Percentiles rank a stretch among this genome's conserved stretches.
Evolutionary conservation across 2,113 vertebrate species (phyloP).

Genomic region (Ciconia stormi): DNA sequence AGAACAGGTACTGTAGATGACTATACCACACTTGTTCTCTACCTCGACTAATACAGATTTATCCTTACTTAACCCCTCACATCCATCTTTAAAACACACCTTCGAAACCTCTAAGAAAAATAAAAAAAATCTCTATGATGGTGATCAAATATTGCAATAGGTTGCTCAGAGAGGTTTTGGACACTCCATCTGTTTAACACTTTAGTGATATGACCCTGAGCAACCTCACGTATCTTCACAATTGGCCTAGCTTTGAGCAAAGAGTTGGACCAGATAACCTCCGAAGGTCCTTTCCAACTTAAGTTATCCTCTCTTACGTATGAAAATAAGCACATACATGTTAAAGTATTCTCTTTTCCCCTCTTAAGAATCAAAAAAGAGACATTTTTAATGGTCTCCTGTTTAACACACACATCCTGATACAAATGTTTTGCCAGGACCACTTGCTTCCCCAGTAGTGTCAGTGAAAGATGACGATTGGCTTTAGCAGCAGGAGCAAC

Average conservation of each 20-base stretch:
- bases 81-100: neutral
- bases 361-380: neutral
- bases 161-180: neutral
- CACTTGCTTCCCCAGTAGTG: neutral
- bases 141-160: neutral
- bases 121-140: neutral
- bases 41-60: neutral
- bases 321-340: neutral
- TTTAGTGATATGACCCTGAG: rapidly evolving
- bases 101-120: neutral
- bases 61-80: neutral
- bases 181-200: neutral
- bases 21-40: neutral
- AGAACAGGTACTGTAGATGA: neutral
- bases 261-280: neutral
- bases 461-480: neutral
- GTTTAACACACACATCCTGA: neutral
- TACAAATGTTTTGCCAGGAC: neutral
- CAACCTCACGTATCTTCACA: neutral
- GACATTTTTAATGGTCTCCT: neutral
- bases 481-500: neutral
- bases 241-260: neutral
- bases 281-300: neutral
- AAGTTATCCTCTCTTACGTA: neutral
- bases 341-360: neutral